These are phyloP conservation scores for Lumbricus terrestris DNA, from an alignment of 2,888 invertebrate genomes.

Conservation along the genomic window DNA sequence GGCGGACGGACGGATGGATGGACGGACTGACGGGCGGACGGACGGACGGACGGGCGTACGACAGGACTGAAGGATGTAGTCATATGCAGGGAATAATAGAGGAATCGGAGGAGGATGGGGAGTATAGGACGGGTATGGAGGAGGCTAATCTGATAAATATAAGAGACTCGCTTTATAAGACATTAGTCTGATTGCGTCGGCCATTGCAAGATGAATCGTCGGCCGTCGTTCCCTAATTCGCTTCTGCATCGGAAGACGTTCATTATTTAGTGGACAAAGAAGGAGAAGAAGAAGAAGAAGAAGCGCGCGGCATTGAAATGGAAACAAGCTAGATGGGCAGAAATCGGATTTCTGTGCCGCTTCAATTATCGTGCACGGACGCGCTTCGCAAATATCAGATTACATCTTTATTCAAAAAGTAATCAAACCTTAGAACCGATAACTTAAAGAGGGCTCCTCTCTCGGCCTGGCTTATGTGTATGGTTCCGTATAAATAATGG, in stretches of 20 bases:
- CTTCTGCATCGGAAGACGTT: background rate
- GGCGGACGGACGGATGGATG: background rate
- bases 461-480: background rate
- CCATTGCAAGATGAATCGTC: background rate
- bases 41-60: background rate
- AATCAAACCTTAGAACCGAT: slow-evolving; percentile 3
- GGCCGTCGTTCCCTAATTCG: background rate
- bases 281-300: too few relatives aligned
- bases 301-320: background rate
- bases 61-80: background rate
- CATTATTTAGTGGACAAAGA: background rate
- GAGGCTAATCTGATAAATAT: slow-evolving; percentile 12
- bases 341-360: slow-evolving; percentile 7
- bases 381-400: background rate
- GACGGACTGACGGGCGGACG: background rate
- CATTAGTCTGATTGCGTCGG: slow-evolving; percentile 11
- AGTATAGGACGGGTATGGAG: background rate
- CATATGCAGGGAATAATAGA: background rate
- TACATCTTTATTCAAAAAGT: background rate
- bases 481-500: background rate
- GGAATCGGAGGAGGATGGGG: background rate
- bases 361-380: background rate
- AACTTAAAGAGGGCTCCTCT: background rate
- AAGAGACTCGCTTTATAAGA: slow-evolving; percentile 6
- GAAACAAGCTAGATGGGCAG: background rate